Evolutionary conservation across 2,888 invertebrate genomes (phyloP), one percentile per base, ranked within the genome.

Genomic region (Diadromus collaris): DNA sequence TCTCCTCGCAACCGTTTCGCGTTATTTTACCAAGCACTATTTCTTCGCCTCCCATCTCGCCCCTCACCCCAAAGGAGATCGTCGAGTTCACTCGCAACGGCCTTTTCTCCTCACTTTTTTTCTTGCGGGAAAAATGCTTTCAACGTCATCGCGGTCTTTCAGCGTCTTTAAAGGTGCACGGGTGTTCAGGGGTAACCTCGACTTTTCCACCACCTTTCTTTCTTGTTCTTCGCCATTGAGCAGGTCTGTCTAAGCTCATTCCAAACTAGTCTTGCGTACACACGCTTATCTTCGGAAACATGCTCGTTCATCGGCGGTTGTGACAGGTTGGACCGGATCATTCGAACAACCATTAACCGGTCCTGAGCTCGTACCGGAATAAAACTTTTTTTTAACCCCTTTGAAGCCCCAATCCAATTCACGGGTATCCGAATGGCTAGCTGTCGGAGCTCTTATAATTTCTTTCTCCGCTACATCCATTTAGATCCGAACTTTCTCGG

Each of bases 61-160:
- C 34, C 41, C 41, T 19, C 19, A n/a, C 32, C 41, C 34, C 54
- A 72, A 72, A 67, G 61, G 61, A 65, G 41, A 51, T 21, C 64
- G 48, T 70, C 48, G 48, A 51, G 54, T 34, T 44, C 54, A 27
- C 61, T 65, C 41, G 32, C 64, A 71, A 34, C 41, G 41, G 54
- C 54, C 65, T 60, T 51, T 56, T 51, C 19, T 38, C 19, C 24
- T 13, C 41, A 41, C 32, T 32, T 61, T 41, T 44, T 51, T 19
- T 34, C 44, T 38, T 21, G 61, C 71, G 32, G 32, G 46, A 65
- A 54, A 72, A 67, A 67, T 27, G 41, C 41, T 24, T 44, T 61
- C 46, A 46, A 56, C 51, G 64, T 51, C 71, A 76, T 71, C 72
- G n/a, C 68, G 34, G 56, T 38, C 54, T 68, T 68, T 68, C 46